Base-by-base conservation (phyloP, 1,140 invertebrate species). In the Nasonia vitripennis region DNA sequence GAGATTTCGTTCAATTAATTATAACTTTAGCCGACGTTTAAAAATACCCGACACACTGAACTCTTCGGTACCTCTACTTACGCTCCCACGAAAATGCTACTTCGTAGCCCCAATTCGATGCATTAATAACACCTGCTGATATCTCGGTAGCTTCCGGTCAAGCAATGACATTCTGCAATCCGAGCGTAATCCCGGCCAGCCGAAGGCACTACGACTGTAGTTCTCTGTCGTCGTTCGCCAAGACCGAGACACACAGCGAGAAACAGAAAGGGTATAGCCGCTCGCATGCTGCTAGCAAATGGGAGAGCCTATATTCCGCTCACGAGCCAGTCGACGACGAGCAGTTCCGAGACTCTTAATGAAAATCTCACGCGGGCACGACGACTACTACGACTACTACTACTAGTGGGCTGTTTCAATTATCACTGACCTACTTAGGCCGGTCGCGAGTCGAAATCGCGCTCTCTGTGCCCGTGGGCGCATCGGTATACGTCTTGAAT, bases 371-470 rank as follows among this genome's bases (percentile, higher is more conserved):
- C 67, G 67, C 37, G 67, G n/a, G 34, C 6, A 55, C 12, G 34
- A 27, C 20, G 68, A 34, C 23, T 17, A 70, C 11, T 17, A 55
- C 71, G 0, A 62, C 9, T 34, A 9, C 17, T 20, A 12, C 6
- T 4, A 10, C 23, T 11, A 45, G n/a, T 11, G 34, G 0, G 81
- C 86, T 77, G 83, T 87, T 88, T 89, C 86, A 89, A 87, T 89
- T 88, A 89, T 88, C 87, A 87, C 84, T 88, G 88, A 89, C 87
- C 87, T 83, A 89, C 84, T 88, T 89, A 85, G 87, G 68, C 27
- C 31, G 4, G 27, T 62, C 48, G 31, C 67, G 79, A 70, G 75
- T 80, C 31, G 34, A 41, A 62, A 45, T 74, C 73, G 79, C 27
- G 31, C 48, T 67, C 48, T 67, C 23, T 45, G 20, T 23, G 77